Base-by-base conservation (phyloP, 2,113 vertebrate genomes). In the Perca flavescens region DNA sequence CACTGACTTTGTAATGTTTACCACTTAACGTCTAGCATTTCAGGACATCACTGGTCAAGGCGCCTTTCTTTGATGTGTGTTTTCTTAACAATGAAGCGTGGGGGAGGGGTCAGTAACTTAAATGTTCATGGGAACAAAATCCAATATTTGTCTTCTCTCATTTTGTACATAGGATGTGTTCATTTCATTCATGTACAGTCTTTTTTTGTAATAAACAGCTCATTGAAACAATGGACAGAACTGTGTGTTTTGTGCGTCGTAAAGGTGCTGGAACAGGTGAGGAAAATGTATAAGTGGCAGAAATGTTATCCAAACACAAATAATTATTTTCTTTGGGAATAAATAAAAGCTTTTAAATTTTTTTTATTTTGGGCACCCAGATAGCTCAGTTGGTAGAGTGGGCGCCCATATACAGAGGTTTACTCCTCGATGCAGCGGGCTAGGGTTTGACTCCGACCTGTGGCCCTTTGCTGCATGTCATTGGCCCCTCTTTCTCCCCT, bases 151-250 rank as follows among this genome's bases (percentile, higher is more conserved):
- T 91, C 89, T 89, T 85, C 91, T 85, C 90, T 94, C 94, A 84
- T 90, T 72, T 94, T 95, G 95, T 96, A 95, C 84, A 94, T 95
- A 95, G 89, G 93, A 93, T 88, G 93, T 96, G 89, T 90, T 96
- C 92, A 95, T 90, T 95, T 88, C 96, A 94, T 95, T 93, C 95
- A 93, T 94, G 95, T 95, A 94, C 85, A 96, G 95, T 94, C 94
- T 95, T 96, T n/a, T n/a, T 95, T 95, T 96, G 95, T 95, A 97
- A 96, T 96, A 96, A 97, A 96, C 92, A 86, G 80, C 95, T 93
- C 85, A 92, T 86, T 64, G 91, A 91, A 87, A 93, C 86, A 56
- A 90, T 66, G 19, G 31, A 63, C 61, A 62, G 0, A 67, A 40
- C 22, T 19, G 64, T 22, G 50, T 46, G n/a, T 61, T 60, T 62